phyloP scores from a whole-genome alignment of 2,113 vertebrate genomes.

The Seriola dumerili region DNA sequence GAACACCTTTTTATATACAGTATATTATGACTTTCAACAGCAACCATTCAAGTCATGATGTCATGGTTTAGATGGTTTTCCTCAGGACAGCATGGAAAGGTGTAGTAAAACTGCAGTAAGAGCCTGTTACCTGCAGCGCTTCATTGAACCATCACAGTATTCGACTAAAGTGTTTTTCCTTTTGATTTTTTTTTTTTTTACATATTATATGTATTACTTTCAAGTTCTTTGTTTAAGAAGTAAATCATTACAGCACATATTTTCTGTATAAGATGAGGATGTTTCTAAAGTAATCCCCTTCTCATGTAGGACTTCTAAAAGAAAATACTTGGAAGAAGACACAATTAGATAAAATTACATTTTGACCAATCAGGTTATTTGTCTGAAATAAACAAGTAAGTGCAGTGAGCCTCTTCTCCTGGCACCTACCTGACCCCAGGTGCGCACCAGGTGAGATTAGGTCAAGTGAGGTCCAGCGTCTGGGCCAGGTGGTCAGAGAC shows the following conservation, averaged over 20 bases:
- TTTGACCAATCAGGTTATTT: background rate
- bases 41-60: background rate
- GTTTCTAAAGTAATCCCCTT: no score
- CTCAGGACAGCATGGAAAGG: no score
- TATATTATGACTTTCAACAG: background rate
- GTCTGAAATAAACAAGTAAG: background rate
- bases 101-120: no score
- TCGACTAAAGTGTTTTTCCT: no score
- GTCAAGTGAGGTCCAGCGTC: slow-evolving; percentile 76
- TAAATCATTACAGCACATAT: background rate
- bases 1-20: background rate
- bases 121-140: no score
- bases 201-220: no score
- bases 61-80: background rate
- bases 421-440: slow-evolving; percentile 54
- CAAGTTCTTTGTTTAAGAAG: no score
- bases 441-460: slow-evolving; percentile 48
- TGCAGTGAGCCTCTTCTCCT: background rate
- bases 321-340: background rate
- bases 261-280: background rate
- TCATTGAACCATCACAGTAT: no score
- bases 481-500: slow-evolving; percentile 80
- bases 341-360: background rate
- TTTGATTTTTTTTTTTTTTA: no score
- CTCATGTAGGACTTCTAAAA: background rate